Evolutionary conservation across 1,140 invertebrate genomes (phyloP).

Genomic region (Leptoteleia sp.): DNA sequence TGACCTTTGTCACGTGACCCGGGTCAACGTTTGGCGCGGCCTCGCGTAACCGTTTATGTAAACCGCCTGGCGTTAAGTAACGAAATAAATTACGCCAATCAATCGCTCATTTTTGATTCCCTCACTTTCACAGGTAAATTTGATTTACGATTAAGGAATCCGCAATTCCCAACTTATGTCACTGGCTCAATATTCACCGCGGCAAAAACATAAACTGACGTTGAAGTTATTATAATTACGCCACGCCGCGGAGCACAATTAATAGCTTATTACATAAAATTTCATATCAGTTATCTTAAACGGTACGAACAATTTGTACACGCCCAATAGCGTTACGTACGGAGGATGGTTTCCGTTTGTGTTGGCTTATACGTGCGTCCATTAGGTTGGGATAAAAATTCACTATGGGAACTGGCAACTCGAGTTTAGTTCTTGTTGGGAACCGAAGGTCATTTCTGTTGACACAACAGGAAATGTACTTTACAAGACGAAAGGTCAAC

Average conservation of each 20-base stretch:
- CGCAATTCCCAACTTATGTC: constrained; percentile 50
- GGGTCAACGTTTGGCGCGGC: constrained; percentile 14
- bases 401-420: too few species aligned
- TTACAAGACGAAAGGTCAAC: too few species aligned
- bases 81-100: constrained; percentile 42
- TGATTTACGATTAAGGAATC: constrained; percentile 47
- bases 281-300: constrained; percentile 31
- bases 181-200: constrained; percentile 3
- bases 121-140: constrained; percentile 40
- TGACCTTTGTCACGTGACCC: constrained; percentile 24
- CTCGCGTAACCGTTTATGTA: constrained; percentile 42
- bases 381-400: too few species aligned
- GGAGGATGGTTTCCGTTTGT: background rate
- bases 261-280: constrained; percentile 50
- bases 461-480: too few species aligned
- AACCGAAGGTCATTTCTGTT: too few species aligned
- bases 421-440: too few species aligned
- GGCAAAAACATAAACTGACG: constrained; percentile 14
- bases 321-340: background rate
- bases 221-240: constrained; percentile 27
- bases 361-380: too few species aligned
- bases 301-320: constrained; percentile 4
- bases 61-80: constrained; percentile 31
- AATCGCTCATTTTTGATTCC: constrained; percentile 25
- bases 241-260: too few species aligned